Percentiles rank a stretch among this genome's conserved stretches.
phyloP scores from a whole-genome alignment of 2,797 vertebrate genomes.

The Danio kyathit region DNA sequence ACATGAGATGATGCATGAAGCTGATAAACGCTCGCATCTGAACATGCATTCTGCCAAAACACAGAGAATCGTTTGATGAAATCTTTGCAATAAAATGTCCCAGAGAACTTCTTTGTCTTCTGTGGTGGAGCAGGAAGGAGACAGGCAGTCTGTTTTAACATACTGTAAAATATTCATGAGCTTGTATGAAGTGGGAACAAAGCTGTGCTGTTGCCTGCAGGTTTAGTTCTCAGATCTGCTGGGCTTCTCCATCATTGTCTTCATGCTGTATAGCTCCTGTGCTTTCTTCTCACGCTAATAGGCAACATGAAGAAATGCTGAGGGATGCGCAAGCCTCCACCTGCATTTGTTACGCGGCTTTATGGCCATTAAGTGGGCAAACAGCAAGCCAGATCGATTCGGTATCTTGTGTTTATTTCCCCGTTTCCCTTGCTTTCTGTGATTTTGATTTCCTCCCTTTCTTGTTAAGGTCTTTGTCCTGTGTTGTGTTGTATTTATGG shows the following conservation, averaged over 20 bases:
- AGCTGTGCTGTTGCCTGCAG: constrained; percentile 60
- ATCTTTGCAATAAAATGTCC: constrained; percentile 5
- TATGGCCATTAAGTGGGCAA: neutral
- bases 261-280: constrained; percentile 45
- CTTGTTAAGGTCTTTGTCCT: neutral
- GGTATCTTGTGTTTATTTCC: neutral
- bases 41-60: neutral
- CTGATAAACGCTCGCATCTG: neutral
- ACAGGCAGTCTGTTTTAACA: constrained; percentile 60
- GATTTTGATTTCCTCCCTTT: neutral
- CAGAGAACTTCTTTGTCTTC: constrained; percentile 10
- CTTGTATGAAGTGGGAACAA: constrained; percentile 62
- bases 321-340: neutral
- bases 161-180: constrained; percentile 73
- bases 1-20: neutral
- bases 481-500: neutral
- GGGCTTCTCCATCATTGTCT: constrained; percentile 65
- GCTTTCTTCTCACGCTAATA: constrained; percentile 21
- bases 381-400: neutral
- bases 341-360: neutral
- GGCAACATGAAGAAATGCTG: neutral
- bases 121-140: constrained; percentile 15
- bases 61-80: neutral
- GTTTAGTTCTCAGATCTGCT: constrained; percentile 49
- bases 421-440: neutral